Evolutionary conservation across 2,888 invertebrate species (phyloP).

Genomic region (Dendrolimus pini): DNA sequence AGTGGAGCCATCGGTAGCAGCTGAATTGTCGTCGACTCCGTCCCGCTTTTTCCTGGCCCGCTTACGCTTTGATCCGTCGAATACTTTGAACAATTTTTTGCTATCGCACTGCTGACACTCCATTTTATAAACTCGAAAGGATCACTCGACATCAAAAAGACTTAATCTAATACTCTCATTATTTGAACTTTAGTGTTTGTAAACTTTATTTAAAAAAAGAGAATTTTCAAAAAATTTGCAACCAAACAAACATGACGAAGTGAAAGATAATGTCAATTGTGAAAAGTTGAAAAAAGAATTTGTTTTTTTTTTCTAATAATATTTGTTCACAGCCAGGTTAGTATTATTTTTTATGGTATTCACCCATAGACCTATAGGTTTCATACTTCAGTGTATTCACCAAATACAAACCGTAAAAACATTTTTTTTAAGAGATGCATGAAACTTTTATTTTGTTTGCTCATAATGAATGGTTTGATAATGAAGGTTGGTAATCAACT

Average conservation of each 20-base stretch:
- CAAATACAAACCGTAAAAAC: no score
- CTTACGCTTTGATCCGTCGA: constrained; percentile 53
- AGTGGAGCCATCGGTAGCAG: constrained; percentile 49
- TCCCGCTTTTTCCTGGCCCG: constrained; percentile 45
- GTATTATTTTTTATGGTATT: no score
- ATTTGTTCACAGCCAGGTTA: constrained; percentile 24
- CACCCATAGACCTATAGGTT: no score
- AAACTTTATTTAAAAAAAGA: constrained; percentile 22
- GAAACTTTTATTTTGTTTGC: no score
- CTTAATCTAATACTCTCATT: constrained; percentile 4
- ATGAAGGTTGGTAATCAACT: no score
- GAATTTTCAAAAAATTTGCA: constrained; percentile 36
- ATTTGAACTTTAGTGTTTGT: constrained; percentile 2
- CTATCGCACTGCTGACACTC: constrained; percentile 62
- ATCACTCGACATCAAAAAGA: constrained; percentile 38
- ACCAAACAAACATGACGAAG: constrained; percentile 43
- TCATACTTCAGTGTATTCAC: no score
- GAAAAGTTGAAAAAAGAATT: constrained; percentile 52
- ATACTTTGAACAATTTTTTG: constrained; percentile 62
- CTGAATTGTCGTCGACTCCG: constrained; percentile 44
- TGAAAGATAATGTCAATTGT: constrained; percentile 33
- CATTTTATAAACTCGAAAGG: constrained; percentile 45
- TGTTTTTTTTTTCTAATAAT: constrained; percentile 8
- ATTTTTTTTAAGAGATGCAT: no score
- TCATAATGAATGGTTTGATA: no score